Percentiles rank a stretch among this genome's conserved stretches.
These are phyloP conservation scores for Rhabdomys dilectus DNA, from an alignment of 2,113 vertebrate species.

Conservation along the genomic window DNA sequence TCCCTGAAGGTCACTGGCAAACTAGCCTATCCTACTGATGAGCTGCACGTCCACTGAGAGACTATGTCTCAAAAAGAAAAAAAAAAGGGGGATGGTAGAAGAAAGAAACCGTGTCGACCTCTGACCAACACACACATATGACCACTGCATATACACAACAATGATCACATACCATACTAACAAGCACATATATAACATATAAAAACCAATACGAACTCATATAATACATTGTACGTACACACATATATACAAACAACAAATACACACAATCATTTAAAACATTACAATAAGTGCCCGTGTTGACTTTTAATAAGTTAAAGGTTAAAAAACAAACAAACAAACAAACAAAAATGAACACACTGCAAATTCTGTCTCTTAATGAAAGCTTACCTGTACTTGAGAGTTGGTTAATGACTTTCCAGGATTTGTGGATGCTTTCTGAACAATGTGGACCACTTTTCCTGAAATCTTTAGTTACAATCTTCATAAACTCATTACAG, in stretches of 20 bases:
- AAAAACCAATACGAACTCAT: not conserved
- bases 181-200: not conserved
- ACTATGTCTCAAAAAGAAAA: not conserved
- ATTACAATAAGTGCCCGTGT: not conserved
- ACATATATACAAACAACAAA: not conserved
- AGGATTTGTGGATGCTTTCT: constrained; percentile 92
- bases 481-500: constrained; percentile 91
- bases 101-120: not conserved
- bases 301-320: not conserved
- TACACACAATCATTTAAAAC: not conserved
- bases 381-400: constrained; percentile 88
- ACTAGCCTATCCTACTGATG: not conserved
- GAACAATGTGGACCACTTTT: constrained; percentile 90
- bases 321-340: not conserved
- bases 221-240: not conserved
- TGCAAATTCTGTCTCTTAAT: constrained; percentile 13
- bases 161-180: not conserved
- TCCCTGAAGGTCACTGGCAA: not conserved
- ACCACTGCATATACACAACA: not conserved
- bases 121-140: not conserved
- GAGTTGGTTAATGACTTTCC: constrained; percentile 91
- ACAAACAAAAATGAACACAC: not conserved
- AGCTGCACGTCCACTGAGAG: not conserved
- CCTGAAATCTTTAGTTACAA: constrained; percentile 94
- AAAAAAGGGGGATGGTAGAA: not conserved